phyloP scores from a whole-genome alignment of 2,113 vertebrate genomes.

The Paracanthobrama guichenoti region DNA sequence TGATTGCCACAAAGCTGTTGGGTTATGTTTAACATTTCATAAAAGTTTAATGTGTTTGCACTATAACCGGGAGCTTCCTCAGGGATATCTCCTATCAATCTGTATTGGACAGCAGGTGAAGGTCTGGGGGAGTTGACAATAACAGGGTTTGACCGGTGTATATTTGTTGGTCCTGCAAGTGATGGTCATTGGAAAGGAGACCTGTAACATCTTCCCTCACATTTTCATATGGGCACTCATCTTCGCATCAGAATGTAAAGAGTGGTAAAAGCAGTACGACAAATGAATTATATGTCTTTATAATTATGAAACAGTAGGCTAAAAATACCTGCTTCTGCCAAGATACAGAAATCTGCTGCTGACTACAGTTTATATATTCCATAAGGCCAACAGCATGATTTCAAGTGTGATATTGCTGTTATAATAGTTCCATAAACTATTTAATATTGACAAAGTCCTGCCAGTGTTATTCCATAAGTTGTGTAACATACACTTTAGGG shows the following conservation, averaged over 20 bases:
- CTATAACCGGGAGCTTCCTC: neutral
- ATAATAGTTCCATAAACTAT: neutral
- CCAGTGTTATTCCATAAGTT: neutral
- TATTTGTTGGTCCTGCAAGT: neutral
- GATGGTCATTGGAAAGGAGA: neutral
- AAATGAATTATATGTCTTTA: neutral
- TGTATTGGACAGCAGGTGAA: neutral
- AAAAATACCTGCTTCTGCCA: neutral
- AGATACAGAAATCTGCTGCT: neutral
- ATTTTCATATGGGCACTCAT: neutral
- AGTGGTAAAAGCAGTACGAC: neutral
- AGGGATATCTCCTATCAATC: neutral
- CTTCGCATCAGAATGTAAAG: neutral
- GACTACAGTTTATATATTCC: neutral
- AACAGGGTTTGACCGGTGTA: neutral
- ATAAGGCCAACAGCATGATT: neutral
- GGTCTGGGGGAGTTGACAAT: neutral
- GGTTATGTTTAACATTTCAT: conserved; percentile 32
- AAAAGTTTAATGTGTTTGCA: conserved; percentile 22
- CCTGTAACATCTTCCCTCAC: neutral
- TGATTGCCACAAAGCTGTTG: conserved; percentile 14
- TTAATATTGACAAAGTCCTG: neutral
- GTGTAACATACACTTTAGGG: neutral
- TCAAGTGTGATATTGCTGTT: neutral
- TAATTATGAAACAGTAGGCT: neutral